phyloP scores from a whole-genome alignment of 2,113 vertebrate species.

The Etia nguti region DNA sequence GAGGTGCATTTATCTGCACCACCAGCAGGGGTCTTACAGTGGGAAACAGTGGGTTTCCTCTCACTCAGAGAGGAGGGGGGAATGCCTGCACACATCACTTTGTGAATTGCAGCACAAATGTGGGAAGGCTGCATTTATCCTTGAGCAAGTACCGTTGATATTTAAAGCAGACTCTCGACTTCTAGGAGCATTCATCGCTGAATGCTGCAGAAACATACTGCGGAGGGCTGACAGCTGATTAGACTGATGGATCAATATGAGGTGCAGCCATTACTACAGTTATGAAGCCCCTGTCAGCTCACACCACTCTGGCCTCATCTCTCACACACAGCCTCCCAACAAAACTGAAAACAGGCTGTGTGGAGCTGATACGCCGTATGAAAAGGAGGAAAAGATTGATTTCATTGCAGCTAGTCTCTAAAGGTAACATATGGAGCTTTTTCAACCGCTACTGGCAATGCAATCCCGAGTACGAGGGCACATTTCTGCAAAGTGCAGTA shows the following conservation, averaged over 20 bases:
- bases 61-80: not conserved
- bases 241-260: slow-evolving; percentile 45
- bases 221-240: slow-evolving; percentile 42
- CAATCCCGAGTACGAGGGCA: not conserved
- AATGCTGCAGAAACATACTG: slow-evolving; percentile 11
- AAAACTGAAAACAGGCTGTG: slow-evolving; percentile 4
- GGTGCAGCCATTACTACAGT: slow-evolving; percentile 27
- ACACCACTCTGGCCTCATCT: slow-evolving; percentile 5
- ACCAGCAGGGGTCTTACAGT: slow-evolving; percentile 52
- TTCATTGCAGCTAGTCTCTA: not conserved
- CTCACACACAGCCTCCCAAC: not conserved
- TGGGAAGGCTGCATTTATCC: slow-evolving; percentile 54
- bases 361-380: not conserved
- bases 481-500: not conserved
- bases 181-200: not conserved
- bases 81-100: not conserved
- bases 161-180: slow-evolving; percentile 42
- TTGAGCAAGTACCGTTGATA: slow-evolving; percentile 16
- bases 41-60: not conserved
- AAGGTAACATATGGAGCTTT: not conserved
- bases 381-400: not conserved
- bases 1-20: slow-evolving; percentile 13
- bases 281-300: slow-evolving; percentile 33
- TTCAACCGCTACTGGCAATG: not conserved
- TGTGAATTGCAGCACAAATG: slow-evolving; percentile 45